phyloP scores from a whole-genome alignment of 2,888 invertebrate species.

The Pristionchus exspectatus region DNA sequence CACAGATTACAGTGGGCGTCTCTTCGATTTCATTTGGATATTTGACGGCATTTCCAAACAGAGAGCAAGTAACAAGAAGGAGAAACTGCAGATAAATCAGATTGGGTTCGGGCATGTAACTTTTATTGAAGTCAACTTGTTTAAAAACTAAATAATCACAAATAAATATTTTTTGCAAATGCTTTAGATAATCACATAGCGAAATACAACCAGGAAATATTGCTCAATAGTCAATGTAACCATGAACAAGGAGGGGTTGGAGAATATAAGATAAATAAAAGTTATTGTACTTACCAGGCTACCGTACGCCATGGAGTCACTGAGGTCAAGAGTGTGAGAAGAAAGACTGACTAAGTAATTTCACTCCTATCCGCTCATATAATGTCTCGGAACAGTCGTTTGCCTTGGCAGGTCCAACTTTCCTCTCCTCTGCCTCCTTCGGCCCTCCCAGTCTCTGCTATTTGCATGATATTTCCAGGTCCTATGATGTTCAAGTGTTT shows the following conservation, averaged over 20 bases:
- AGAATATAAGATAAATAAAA: neutral
- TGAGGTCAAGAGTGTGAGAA: conserved; percentile 4
- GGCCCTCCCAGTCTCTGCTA: neutral
- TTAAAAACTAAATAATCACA: neutral
- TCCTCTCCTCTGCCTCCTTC: neutral
- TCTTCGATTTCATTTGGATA: conserved; percentile 78
- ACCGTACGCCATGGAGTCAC: neutral
- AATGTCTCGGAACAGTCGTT: conserved; percentile 41
- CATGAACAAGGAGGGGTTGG: neutral
- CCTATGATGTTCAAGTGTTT: neutral
- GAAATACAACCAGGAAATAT: too few relatives aligned
- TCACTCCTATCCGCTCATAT: conserved; percentile 35
- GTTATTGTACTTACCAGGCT: neutral
- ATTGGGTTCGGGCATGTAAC: too few relatives aligned
- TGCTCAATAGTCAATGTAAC: too few relatives aligned
- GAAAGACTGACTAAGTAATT: conserved; percentile 13
- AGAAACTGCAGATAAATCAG: neutral
- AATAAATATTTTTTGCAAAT: neutral
- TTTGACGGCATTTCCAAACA: neutral
- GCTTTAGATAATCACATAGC: too few relatives aligned
- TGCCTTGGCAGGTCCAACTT: conserved; percentile 35
- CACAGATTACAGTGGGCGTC: conserved; percentile 76
- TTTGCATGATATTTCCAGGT: conserved; percentile 20
- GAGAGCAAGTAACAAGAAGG: neutral
- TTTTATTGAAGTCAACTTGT: neutral